Evolutionary conservation across 1,140 invertebrate genomes (phyloP), one percentile per base, ranked within the genome.

Genomic region (Pogonomyrmex barbatus): DNA sequence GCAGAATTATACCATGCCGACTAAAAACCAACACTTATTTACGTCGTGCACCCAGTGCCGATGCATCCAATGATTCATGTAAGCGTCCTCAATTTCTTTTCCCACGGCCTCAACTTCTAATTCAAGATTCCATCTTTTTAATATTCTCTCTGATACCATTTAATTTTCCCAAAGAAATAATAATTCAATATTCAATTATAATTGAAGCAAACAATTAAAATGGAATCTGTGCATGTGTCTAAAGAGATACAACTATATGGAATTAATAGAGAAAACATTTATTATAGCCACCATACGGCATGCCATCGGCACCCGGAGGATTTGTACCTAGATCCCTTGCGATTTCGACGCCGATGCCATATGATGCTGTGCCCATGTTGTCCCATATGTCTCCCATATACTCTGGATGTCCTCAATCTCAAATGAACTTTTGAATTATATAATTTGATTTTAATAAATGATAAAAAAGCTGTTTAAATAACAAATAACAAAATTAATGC

Each of bases 21-120:
- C 47, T 2, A 93, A 94, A 60, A 95, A 81, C 5, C 90, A 94
- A 70, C 93, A 42, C 94, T 93, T 42, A 94, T 95, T 42, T 95
- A 95, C 68, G 92, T 95, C 4, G 92, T 95, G 2, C 94, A 94
- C 54, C 93, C 94, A 42, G 87, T 95, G 75, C 92, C 93, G 5
- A 90, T 95, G 85, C 94, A 94, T 45, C 93, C 93, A 8, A 92
- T 95, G 81, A 93, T 95, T 84, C 94, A 94, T 91, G 94, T 95
- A 89, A 94, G 62, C 33, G 45, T 33, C 30, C 24, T 33, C n/a
- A 56, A 4, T 3, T 60, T 52, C 47, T 42, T 83, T 58, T 86
- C 68, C 52, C 78, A 68, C 60, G 24, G 68, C 54, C 65, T 58
- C 50, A 47, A n/a, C n/a, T n/a, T n/a, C n/a, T n/a, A n/a, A n/a